phyloP scores from a whole-genome alignment of 1,140 invertebrate genomes.

The Samia ricini region DNA sequence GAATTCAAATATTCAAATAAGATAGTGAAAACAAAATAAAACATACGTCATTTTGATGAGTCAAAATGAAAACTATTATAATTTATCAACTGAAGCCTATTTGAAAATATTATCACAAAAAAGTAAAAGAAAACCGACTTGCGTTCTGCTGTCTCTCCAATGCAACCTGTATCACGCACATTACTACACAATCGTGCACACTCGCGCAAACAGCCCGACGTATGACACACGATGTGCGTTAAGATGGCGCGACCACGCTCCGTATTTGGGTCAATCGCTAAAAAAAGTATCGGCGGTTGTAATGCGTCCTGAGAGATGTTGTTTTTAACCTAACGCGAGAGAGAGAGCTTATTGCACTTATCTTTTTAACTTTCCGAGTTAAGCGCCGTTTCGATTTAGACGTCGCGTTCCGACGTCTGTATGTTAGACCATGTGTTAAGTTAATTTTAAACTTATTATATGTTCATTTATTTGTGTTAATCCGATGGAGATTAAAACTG shows the following conservation, averaged over 20 bases:
- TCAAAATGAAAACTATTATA: too few species aligned
- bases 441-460: too few species aligned
- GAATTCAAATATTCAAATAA: too few species aligned
- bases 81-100: too few species aligned
- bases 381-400: constrained; percentile 16
- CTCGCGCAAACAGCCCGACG: constrained; percentile 6
- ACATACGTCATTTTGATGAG: too few species aligned
- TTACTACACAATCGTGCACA: constrained; percentile 32
- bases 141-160: constrained; percentile 16
- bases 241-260: constrained; percentile 45
- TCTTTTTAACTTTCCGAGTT: constrained; percentile 21
- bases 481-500: too few species aligned
- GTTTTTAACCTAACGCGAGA: neutral
- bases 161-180: constrained; percentile 38
- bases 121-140: neutral
- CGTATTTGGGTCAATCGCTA: constrained; percentile 66
- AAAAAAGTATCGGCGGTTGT: constrained; percentile 21
- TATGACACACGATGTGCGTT: constrained; percentile 35
- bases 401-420: neutral
- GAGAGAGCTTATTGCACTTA: constrained; percentile 22
- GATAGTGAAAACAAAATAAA: too few species aligned
- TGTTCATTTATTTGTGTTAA: too few species aligned
- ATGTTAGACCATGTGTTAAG: constrained; percentile 15
- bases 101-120: too few species aligned
- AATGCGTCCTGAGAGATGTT: constrained; percentile 1